Evolutionary conservation across 1,140 invertebrate genomes (phyloP).

Genomic region (Ceratosolen fusciceps): DNA sequence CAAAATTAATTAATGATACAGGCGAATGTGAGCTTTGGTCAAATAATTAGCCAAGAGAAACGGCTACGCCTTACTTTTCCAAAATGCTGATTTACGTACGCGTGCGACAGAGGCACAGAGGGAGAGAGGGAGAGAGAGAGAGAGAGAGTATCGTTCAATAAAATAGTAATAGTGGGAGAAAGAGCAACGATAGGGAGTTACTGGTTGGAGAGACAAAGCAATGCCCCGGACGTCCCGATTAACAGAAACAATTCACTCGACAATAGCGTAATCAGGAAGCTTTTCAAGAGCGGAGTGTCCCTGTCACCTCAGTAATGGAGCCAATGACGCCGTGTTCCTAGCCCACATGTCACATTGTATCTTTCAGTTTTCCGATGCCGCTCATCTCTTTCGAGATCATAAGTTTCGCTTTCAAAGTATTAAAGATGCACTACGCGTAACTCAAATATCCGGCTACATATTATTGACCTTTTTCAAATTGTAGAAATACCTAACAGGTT

Average conservation of each 20-base stretch:
- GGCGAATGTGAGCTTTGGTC: too few relatives aligned
- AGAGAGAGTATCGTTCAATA: neutral
- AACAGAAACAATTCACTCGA: conserved; percentile 63
- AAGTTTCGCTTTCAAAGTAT: neutral
- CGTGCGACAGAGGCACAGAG: neutral
- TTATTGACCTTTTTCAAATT: neutral
- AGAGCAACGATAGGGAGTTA: neutral
- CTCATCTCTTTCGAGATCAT: neutral
- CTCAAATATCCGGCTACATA: neutral
- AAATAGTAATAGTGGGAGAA: neutral
- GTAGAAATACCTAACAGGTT: too few relatives aligned
- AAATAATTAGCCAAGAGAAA: too few relatives aligned
- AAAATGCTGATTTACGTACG: too few relatives aligned
- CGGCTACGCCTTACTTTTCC: too few relatives aligned
- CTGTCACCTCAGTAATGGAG: conserved; percentile 61
- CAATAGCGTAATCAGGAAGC: conserved; percentile 67
- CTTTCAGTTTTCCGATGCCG: neutral
- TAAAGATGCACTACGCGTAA: neutral
- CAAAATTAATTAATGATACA: too few relatives aligned
- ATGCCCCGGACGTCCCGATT: conserved; percentile 59
- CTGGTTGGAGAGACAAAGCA: conserved; percentile 58
- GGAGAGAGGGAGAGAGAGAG: neutral
- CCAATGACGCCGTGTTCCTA: conserved; percentile 51
- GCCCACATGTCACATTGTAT: conserved; percentile 46
- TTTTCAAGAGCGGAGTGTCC: conserved; percentile 58